Conservation (phyloP, 2,888 invertebrate genomes). For the Thecocarcelia acutangulata region DNA sequence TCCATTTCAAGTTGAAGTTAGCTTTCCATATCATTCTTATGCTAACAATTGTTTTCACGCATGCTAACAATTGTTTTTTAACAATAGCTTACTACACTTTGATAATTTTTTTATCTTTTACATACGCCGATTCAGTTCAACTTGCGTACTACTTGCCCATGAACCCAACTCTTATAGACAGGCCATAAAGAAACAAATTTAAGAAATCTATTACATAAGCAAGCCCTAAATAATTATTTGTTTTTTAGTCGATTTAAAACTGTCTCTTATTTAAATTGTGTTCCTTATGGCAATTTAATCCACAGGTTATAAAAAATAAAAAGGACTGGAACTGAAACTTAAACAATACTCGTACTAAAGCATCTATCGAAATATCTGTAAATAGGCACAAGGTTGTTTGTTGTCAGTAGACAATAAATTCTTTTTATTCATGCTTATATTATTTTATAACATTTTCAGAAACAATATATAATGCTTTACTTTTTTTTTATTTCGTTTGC, state of each 20-base stretch:
- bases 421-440: constrained; percentile 1
- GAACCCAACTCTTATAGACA: too few species aligned
- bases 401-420: constrained; percentile 21
- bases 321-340: background rate
- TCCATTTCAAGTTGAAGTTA: too few species aligned
- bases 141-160: too few species aligned
- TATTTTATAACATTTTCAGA: background rate
- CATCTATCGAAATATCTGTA: constrained; percentile 20
- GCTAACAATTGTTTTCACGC: too few species aligned
- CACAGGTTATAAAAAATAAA: constrained; percentile 23
- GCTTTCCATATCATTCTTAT: too few species aligned
- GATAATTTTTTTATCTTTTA: too few species aligned
- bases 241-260: background rate
- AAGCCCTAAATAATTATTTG: too few species aligned
- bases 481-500: constrained; percentile 9
- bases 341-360: background rate
- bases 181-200: too few species aligned
- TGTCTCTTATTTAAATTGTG: background rate
- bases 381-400: constrained; percentile 50
- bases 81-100: too few species aligned
- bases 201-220: too few species aligned
- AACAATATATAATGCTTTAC: constrained; percentile 23
- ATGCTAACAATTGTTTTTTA: too few species aligned
- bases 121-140: too few species aligned
- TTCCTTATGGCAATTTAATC: constrained; percentile 30